phyloP scores from a whole-genome alignment of 2,888 invertebrate species.

The Dicranocentrus wangi region DNA sequence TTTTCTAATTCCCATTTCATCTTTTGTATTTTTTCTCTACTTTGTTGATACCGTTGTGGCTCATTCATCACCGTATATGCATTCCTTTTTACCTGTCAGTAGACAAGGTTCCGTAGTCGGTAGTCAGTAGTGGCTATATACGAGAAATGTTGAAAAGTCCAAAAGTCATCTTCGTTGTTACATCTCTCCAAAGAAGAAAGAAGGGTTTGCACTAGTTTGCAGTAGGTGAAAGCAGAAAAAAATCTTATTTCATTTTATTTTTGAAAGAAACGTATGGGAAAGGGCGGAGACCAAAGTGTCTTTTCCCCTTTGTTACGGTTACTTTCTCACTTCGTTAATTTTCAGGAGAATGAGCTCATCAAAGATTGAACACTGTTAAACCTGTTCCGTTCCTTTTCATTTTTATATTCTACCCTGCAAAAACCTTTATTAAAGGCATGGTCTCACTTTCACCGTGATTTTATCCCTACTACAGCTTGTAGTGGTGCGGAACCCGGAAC shows the following conservation, averaged over 20 bases:
- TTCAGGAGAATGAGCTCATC: slow-evolving; percentile 49
- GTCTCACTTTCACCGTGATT: slow-evolving; percentile 11
- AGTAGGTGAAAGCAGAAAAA: background rate
- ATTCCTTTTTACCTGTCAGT: too few species aligned
- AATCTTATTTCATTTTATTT: background rate
- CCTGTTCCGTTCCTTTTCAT: slow-evolving; percentile 20
- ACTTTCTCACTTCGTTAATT: slow-evolving; percentile 54
- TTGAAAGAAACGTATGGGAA: background rate
- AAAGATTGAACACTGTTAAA: slow-evolving; percentile 53
- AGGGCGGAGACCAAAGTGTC: background rate
- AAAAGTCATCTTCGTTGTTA: too few species aligned
- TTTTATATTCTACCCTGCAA: slow-evolving; percentile 17
- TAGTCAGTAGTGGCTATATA: too few species aligned
- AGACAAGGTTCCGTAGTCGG: too few species aligned
- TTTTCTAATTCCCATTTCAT: background rate
- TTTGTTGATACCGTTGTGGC: too few species aligned
- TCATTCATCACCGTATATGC: too few species aligned
- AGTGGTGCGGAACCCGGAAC: slow-evolving; percentile 3
- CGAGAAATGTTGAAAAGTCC: too few species aligned
- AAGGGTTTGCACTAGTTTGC: background rate
- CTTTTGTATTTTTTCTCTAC: too few species aligned
- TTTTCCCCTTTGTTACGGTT: background rate
- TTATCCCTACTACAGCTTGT: background rate
- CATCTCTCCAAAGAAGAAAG: background rate
- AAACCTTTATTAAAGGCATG: slow-evolving; percentile 5